Conservation (phyloP, 2,797 vertebrate species). For the Sitta carolinensis region DNA sequence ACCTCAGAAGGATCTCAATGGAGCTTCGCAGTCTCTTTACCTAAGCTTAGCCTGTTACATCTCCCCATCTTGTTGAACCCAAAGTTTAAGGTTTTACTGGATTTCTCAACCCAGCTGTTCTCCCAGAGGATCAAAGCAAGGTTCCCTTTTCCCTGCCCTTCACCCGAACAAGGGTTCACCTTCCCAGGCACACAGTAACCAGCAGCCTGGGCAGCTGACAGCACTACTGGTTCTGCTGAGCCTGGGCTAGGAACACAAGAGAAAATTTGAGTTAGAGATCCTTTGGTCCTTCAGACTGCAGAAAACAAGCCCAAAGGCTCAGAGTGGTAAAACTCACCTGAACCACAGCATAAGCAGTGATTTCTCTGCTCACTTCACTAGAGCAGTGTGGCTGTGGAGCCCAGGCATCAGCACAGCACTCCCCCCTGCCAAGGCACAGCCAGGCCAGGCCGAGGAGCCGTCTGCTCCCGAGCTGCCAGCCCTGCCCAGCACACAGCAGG, state of each 20-base stretch:
- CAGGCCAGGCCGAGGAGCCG: fast-evolving
- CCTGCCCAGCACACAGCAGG: not conserved
- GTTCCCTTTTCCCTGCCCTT: not conserved
- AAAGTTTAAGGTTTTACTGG: not conserved
- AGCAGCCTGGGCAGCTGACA: not conserved
- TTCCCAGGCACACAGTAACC: not conserved
- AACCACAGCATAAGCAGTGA: not conserved
- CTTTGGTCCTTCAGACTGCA: not conserved
- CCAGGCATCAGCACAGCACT: fast-evolving
- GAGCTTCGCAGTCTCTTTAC: not conserved
- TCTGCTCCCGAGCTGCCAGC: not conserved
- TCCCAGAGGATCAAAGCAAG: not conserved
- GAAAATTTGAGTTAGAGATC: not conserved
- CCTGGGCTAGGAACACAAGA: not conserved
- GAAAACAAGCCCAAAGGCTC: not conserved
- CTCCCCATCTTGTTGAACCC: not conserved
- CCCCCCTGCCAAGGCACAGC: not conserved
- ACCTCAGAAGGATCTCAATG: not conserved
- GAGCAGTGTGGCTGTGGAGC: not conserved
- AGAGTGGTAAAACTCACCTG: not conserved
- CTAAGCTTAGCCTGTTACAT: not conserved
- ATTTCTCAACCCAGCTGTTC: not conserved
- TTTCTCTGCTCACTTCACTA: not conserved
- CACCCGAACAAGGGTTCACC: not conserved
- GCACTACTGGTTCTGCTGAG: not conserved